phyloP scores from a whole-genome alignment of 2,113 vertebrate genomes.

The Rhinolophus ferrumequinum region DNA sequence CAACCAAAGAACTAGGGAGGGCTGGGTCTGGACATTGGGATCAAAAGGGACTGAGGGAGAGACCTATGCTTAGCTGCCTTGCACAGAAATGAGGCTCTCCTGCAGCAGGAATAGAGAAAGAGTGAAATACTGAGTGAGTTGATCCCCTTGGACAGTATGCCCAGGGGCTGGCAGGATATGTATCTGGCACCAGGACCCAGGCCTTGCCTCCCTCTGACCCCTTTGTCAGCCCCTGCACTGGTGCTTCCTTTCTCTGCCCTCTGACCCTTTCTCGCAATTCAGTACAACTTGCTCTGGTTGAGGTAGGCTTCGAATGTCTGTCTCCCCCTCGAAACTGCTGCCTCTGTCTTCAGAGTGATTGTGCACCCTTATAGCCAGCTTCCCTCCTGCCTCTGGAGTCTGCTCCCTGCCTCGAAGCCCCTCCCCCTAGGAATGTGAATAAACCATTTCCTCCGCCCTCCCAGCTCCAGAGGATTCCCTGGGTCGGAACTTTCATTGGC shows the following conservation, averaged over 20 bases:
- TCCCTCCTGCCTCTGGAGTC: slow-evolving; percentile 79
- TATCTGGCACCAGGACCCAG: neutral
- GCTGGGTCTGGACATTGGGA: neutral
- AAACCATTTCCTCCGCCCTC: slow-evolving; percentile 70
- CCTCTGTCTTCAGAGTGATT: slow-evolving; percentile 74
- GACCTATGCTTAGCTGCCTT: neutral
- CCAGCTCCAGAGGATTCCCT: slow-evolving; percentile 76
- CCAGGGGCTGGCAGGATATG: neutral
- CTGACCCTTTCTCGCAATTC: neutral
- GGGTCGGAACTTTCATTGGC: slow-evolving; percentile 55
- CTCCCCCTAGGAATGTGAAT: slow-evolving; percentile 70
- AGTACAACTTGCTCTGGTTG: neutral
- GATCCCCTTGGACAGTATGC: neutral
- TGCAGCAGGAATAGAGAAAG: neutral
- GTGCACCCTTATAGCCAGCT: slow-evolving; percentile 80
- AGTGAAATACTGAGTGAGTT: neutral
- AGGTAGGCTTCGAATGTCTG: neutral
- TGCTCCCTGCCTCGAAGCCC: slow-evolving; percentile 69
- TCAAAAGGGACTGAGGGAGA: neutral
- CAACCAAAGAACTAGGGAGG: neutral
- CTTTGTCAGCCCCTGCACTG: neutral
- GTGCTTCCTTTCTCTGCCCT: slow-evolving; percentile 9
- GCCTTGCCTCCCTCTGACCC: neutral
- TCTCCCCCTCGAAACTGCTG: slow-evolving; percentile 62
- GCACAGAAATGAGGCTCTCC: neutral